These are phyloP conservation scores for Cyanistes caeruleus DNA, from an alignment of 2,113 vertebrate species.

Conservation along the genomic window DNA sequence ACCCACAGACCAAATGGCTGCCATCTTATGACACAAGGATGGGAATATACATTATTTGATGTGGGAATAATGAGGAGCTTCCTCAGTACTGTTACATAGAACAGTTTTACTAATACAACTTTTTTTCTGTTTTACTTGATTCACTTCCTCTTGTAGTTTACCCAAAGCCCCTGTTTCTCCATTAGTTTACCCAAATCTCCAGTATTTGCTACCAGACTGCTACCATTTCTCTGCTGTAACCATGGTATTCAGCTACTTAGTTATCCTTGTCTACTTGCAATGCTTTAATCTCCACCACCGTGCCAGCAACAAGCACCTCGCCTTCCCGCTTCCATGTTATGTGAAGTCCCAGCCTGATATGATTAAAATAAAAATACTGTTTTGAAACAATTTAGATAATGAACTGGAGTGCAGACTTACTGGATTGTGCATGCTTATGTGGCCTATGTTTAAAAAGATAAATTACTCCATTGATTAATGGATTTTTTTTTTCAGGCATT, in stretches of 20 bases:
- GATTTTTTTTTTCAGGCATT: not conserved
- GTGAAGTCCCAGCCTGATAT: not conserved
- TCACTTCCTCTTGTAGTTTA: not conserved
- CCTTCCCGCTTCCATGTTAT: not conserved
- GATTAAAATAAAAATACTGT: not conserved
- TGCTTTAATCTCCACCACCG: not conserved
- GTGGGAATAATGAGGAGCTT: not conserved
- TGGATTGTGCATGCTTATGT: not conserved
- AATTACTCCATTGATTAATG: not conserved
- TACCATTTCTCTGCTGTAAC: not conserved
- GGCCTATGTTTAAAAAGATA: not conserved
- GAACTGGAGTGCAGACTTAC: not conserved
- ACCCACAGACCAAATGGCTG: not conserved
- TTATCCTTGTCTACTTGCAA: not conserved
- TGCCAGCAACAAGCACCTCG: rapidly evolving
- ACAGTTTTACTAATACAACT: not conserved
- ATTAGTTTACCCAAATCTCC: not conserved
- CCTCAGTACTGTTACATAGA: not conserved
- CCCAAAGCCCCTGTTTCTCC: not conserved
- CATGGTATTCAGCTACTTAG: not conserved
- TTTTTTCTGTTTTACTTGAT: not conserved
- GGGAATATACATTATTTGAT: not conserved
- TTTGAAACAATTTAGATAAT: not conserved
- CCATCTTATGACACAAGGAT: not conserved
- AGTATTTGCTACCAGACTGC: not conserved